Conservation (phyloP, 2,888 invertebrate genomes). For the Barypeithes pellucidus region DNA sequence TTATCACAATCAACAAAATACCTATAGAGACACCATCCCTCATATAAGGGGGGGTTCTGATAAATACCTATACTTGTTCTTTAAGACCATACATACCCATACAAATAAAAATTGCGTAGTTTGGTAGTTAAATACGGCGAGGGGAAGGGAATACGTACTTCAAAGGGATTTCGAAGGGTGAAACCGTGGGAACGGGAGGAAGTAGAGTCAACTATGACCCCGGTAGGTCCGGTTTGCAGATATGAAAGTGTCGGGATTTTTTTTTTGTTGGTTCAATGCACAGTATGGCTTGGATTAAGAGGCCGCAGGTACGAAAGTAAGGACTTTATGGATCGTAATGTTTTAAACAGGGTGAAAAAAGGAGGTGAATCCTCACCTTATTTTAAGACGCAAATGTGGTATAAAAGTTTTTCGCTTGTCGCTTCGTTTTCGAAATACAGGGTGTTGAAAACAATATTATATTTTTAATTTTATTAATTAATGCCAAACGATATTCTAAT, state of each 20-base stretch:
- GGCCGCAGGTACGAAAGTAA: too few relatives aligned
- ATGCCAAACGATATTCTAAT: too few relatives aligned
- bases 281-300: neutral
- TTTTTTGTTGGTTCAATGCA: constrained; percentile 4
- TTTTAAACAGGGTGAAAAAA: too few relatives aligned
- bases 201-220: constrained; percentile 45
- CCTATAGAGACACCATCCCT: constrained; percentile 34
- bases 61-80: constrained; percentile 47
- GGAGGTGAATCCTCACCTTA: too few relatives aligned
- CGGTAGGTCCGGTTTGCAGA: constrained; percentile 13
- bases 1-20: constrained; percentile 50
- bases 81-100: constrained; percentile 26
- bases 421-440: too few relatives aligned
- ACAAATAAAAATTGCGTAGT: constrained; percentile 24
- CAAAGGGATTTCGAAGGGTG: constrained; percentile 35
- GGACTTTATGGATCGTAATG: too few relatives aligned
- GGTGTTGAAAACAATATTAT: too few relatives aligned
- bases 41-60: constrained; percentile 36
- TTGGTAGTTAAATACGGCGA: constrained; percentile 25
- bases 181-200: constrained; percentile 41
- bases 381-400: too few relatives aligned
- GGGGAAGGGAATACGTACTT: constrained; percentile 1
- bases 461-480: too few relatives aligned
- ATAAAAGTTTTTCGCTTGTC: too few relatives aligned
- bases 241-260: constrained; percentile 21